Conservation (phyloP, 2,888 invertebrate genomes). For the Uropetala carovei region DNA sequence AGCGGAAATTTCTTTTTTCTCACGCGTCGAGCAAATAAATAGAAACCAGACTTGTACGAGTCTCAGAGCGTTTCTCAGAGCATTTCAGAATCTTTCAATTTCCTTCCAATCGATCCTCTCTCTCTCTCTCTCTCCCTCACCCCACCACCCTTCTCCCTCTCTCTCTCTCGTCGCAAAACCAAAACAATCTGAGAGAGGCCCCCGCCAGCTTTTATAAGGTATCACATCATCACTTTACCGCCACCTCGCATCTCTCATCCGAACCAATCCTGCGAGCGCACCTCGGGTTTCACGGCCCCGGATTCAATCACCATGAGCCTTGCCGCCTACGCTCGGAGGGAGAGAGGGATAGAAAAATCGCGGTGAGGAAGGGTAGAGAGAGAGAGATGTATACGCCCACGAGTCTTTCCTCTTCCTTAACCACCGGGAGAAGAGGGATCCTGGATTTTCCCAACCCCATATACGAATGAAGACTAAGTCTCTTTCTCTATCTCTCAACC, state of each 20-base stretch:
- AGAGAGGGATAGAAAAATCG: background rate
- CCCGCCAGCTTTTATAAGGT: slow-evolving; percentile 47
- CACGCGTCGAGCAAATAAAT: slow-evolving; percentile 51
- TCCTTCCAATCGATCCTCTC: slow-evolving; percentile 51
- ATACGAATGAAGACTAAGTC: background rate
- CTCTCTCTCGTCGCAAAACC: slow-evolving; percentile 33
- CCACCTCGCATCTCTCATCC: slow-evolving; percentile 54
- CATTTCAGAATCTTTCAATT: slow-evolving; percentile 62
- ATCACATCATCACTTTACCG: slow-evolving; percentile 54
- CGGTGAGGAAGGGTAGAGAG: background rate
- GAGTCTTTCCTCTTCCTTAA: background rate
- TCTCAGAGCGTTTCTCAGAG: slow-evolving; percentile 41
- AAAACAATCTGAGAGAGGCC: slow-evolving; percentile 49
- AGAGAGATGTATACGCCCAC: background rate
- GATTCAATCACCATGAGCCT: slow-evolving; percentile 49
- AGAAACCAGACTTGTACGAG: slow-evolving; percentile 51
- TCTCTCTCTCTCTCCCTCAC: too few relatives aligned
- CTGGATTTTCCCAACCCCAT: slow-evolving; percentile 11
- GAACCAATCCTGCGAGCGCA: slow-evolving; percentile 48
- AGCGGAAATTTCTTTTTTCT: slow-evolving; percentile 55
- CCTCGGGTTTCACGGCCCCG: slow-evolving; percentile 46
- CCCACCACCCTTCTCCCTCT: too few relatives aligned
- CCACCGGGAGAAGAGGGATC: slow-evolving; percentile 19
- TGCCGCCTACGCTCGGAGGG: background rate
- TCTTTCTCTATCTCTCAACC: background rate